These are phyloP conservation scores for Semnopithecus entellus DNA, from an alignment of 2,113 vertebrate species.

Conservation along the genomic window DNA sequence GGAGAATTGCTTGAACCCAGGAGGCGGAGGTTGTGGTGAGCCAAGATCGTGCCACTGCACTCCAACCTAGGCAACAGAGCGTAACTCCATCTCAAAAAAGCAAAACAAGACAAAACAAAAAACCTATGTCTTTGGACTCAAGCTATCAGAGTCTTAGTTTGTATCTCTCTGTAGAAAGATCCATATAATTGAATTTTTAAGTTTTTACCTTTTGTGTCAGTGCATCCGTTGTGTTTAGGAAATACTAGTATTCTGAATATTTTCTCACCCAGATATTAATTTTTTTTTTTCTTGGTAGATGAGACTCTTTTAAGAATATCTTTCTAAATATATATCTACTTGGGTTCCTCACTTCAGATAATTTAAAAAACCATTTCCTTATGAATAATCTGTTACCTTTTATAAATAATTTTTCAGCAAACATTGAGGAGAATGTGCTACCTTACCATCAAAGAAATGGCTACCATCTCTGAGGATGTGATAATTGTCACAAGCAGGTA, in stretches of 20 bases:
- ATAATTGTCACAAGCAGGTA: slow-evolving; percentile 99
- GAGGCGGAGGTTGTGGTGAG: too few relatives aligned
- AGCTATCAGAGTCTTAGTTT: not conserved
- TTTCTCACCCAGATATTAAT: not conserved
- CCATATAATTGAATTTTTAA: not conserved
- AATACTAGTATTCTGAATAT: slow-evolving; percentile 27
- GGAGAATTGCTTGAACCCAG: too few relatives aligned
- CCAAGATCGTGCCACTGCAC: too few relatives aligned
- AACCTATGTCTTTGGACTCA: not conserved
- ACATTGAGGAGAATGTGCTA: slow-evolving; percentile 98
- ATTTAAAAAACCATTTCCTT: slow-evolving; percentile 21
- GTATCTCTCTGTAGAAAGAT: not conserved
- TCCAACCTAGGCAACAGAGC: too few relatives aligned
- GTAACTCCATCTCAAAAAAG: too few relatives aligned
- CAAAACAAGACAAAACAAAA: not conserved
- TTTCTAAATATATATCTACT: slow-evolving; percentile 24
- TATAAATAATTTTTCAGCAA: slow-evolving; percentile 87
- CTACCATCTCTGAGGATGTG: slow-evolving; percentile 98
- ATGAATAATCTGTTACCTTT: slow-evolving; percentile 55
- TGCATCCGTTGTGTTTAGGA: slow-evolving; percentile 5
- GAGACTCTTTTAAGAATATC: slow-evolving; percentile 20
- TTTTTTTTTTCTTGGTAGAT: not conserved
- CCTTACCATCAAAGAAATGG: slow-evolving; percentile 99
- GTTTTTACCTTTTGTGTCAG: not conserved
- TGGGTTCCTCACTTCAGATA: not conserved